phyloP scores from a whole-genome alignment of 2,797 vertebrate genomes.

The Loriculus beryllinus region DNA sequence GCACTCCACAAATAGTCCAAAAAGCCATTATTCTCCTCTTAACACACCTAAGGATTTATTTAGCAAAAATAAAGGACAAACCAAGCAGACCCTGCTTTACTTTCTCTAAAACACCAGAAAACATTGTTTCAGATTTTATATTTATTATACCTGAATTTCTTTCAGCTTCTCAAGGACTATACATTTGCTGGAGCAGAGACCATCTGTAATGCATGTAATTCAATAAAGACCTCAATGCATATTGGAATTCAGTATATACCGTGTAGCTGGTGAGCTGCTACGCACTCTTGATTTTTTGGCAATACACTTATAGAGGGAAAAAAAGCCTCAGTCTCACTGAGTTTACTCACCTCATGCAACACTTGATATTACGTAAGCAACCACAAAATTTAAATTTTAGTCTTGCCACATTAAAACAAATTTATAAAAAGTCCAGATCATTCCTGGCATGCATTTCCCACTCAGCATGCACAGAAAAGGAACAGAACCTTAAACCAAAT shows the following conservation, averaged over 20 bases:
- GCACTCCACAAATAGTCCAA: neutral
- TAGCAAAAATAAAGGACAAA: neutral
- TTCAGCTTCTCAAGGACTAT: neutral
- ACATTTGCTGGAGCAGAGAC: neutral
- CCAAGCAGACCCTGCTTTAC: neutral
- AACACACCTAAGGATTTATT: neutral
- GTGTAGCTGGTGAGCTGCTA: neutral
- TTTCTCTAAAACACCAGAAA: neutral
- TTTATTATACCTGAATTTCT: neutral
- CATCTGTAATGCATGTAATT: neutral
- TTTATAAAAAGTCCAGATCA: neutral
- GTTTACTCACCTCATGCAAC: neutral
- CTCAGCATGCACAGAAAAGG: neutral
- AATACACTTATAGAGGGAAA: neutral
- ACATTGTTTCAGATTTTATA: neutral
- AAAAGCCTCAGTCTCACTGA: neutral
- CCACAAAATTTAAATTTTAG: neutral
- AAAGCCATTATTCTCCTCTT: neutral
- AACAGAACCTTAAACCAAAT: constrained; percentile 9
- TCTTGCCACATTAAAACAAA: neutral
- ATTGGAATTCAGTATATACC: neutral
- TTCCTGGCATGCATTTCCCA: neutral
- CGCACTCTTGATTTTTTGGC: neutral
- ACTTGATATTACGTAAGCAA: neutral
- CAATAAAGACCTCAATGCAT: neutral